phyloP scores from a whole-genome alignment of 2,797 vertebrate species.

The Pteronotus mesoamericanus region DNA sequence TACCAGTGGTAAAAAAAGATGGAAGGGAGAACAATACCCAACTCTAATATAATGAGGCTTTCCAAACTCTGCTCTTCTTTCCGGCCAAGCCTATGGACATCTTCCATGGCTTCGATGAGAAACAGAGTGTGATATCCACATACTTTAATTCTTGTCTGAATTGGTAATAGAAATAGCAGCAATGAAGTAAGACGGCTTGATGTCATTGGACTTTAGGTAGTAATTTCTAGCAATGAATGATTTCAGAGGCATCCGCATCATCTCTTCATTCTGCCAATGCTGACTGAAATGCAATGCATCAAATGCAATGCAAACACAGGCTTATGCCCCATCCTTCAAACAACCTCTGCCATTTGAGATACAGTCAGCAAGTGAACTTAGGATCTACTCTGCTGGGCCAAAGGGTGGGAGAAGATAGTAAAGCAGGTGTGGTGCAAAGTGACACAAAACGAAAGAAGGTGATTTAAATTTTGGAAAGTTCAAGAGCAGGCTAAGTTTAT shows the following conservation, averaged over 20 bases:
- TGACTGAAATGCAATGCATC: not conserved
- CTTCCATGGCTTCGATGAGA: not conserved
- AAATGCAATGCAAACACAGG: not conserved
- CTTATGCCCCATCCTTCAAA: rapidly evolving
- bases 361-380: not conserved
- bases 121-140: not conserved
- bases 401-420: not conserved
- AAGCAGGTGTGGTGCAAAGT: not conserved
- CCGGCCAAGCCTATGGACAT: not conserved
- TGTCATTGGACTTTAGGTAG: not conserved
- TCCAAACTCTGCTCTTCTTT: not conserved
- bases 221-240: not conserved
- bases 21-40: not conserved
- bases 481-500: constrained; percentile 18
- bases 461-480: constrained; percentile 24
- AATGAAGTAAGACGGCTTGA: not conserved
- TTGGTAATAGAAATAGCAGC: not conserved
- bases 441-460: constrained; percentile 1
- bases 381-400: not conserved
- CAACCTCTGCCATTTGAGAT: not conserved
- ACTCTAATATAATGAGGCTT: not conserved
- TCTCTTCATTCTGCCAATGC: not conserved
- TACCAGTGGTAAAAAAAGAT: not conserved
- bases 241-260: not conserved
- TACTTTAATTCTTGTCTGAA: not conserved